Conservation (phyloP, 2,797 vertebrate genomes). For the Hydrocynus forskahlii region DNA sequence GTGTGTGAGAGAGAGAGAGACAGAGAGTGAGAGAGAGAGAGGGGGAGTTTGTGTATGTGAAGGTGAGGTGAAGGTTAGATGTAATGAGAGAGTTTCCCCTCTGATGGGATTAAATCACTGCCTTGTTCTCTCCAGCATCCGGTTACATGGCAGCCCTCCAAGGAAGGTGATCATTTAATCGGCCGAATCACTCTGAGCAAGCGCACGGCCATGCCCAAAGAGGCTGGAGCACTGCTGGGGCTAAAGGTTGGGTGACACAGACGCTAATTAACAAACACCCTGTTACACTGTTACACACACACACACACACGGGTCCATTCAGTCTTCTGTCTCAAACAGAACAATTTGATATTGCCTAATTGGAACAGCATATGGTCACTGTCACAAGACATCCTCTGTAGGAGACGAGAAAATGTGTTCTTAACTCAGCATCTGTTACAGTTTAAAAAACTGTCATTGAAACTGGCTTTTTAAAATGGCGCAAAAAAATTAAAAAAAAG, state of each 20-base stretch:
- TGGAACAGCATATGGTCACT: not conserved
- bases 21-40: too few relatives aligned
- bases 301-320: slow-evolving; percentile 11
- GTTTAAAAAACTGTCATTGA: not conserved
- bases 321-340: slow-evolving; percentile 1
- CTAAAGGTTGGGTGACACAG: slow-evolving; percentile 85
- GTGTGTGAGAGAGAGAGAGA: too few relatives aligned
- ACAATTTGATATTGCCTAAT: not conserved
- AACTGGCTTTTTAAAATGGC: too few relatives aligned
- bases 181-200: slow-evolving; percentile 98
- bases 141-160: slow-evolving; percentile 98
- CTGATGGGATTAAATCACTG: slow-evolving; percentile 59
- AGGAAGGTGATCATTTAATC: slow-evolving; percentile 97
- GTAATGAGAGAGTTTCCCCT: slow-evolving; percentile 44
- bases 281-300: slow-evolving; percentile 24
- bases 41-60: not conserved
- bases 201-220: slow-evolving; percentile 95
- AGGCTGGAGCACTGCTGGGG: slow-evolving; percentile 92
- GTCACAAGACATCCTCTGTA: not conserved
- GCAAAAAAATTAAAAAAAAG: too few relatives aligned
- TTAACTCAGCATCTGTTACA: not conserved
- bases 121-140: slow-evolving; percentile 85
- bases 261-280: slow-evolving; percentile 23
- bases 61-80: slow-evolving; percentile 38
- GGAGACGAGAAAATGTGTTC: not conserved